Conservation (phyloP, 2,113 vertebrate genomes). For the Bos javanicus region DNA sequence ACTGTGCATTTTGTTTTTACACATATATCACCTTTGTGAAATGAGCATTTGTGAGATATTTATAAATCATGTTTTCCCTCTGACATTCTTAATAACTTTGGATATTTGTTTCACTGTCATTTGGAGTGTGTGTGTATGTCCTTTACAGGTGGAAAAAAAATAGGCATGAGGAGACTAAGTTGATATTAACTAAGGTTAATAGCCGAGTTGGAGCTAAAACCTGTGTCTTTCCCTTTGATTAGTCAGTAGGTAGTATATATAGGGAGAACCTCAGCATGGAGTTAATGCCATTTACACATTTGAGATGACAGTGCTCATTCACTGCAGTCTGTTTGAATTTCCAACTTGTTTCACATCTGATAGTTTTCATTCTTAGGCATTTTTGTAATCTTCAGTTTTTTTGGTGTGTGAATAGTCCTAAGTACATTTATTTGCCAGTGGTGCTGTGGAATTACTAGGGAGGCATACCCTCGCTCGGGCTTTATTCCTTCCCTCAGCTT, state of each 20-base stretch:
- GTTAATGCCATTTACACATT: background rate
- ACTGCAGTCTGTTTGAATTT: background rate
- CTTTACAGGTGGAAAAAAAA: background rate
- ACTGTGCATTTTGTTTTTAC: background rate
- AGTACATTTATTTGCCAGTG: background rate
- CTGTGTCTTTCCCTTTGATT: background rate
- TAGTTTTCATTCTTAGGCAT: background rate
- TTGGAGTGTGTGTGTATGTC: background rate
- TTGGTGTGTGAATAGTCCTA: background rate
- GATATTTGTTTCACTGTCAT: slow-evolving; percentile 14
- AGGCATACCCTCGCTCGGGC: background rate
- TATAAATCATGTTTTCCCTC: slow-evolving; percentile 45
- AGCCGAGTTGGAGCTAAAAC: background rate
- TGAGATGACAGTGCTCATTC: background rate
- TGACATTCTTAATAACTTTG: slow-evolving; percentile 47
- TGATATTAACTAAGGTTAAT: background rate
- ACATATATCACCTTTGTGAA: slow-evolving; percentile 43
- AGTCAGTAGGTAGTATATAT: background rate
- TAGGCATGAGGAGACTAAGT: background rate
- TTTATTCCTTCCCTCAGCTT: background rate
- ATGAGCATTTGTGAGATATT: slow-evolving; percentile 11
- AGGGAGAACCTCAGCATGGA: background rate
- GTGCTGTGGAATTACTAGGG: background rate
- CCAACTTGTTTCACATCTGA: background rate
- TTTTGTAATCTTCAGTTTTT: background rate